Evolutionary conservation across 2,113 vertebrate species (phyloP), one percentile per base, ranked within the genome.

Genomic region (Falcunculus frontatus): DNA sequence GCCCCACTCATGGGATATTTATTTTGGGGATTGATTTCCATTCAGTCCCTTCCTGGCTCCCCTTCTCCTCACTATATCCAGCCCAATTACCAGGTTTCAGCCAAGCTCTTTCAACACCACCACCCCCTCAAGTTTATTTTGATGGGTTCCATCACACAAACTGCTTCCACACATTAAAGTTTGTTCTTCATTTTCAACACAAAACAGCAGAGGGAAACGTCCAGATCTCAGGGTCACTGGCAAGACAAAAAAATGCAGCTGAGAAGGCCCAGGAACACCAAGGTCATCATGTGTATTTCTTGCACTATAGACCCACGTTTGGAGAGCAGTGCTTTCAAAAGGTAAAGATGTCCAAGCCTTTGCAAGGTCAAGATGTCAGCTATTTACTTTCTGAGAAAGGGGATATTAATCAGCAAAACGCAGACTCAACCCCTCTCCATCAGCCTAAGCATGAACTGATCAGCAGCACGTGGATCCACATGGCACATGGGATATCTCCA

Each of bases 261-360:
- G 47, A 78, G 84, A 47, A 47, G 35, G 52, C 69, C 78, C 8
- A 87, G n/a, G 18, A 78, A 46, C 35, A 94, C 20, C 67, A 90
- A 86, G 72, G 60, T 57, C 72, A 88, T 42, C 2, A 1, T 0
- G 0, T 33, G 33, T 30, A 49, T 72, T 49, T 81, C 46, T 59
- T 59, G 27, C 1, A 5, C 23, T 42, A 19, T 0, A 67, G 30
- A 19, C 41, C 16, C 5, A 7, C 33, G 41, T 33, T 56, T 49
- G 42, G 37, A 88, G 23, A 92, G 79, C 27, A 52, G 41, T 87
- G 42, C 39, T 30, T 77, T 77, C 16, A 22, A 59, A 64, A 72
- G 15, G 53, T 87, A 85, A 78, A 91, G 22, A 53, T 7, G 8
- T 19, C 19, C 52, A 59, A 52, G 29, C 41, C 11, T 75, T 79